Evolutionary conservation across 2,113 vertebrate genomes (phyloP).

Genomic region (Theristicus caerulescens): DNA sequence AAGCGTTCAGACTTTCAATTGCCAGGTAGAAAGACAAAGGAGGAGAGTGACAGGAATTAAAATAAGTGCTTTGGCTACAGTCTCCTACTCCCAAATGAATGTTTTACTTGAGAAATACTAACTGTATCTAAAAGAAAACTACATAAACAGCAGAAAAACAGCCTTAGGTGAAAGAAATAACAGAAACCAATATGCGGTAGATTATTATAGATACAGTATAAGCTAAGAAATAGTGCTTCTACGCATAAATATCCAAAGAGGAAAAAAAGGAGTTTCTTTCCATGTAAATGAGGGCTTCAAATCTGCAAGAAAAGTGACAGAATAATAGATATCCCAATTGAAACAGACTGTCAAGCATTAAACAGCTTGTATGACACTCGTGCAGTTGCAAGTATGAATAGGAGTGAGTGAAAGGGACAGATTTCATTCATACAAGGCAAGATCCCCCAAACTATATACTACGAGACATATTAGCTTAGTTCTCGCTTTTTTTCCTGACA

Average conservation of each 20-base stretch:
- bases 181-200: neutral
- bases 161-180: neutral
- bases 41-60: conserved; percentile 19
- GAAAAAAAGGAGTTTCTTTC: neutral
- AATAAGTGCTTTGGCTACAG: conserved; percentile 9
- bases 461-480: neutral
- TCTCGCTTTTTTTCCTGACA: neutral
- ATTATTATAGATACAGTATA: neutral
- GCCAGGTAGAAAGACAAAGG: conserved; percentile 29
- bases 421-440: conserved; percentile 25
- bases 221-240: neutral
- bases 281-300: neutral
- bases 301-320: neutral
- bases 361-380: neutral
- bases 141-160: neutral
- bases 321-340: neutral
- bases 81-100: neutral
- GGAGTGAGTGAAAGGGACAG: neutral
- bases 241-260: neutral
- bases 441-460: neutral
- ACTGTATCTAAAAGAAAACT: neutral
- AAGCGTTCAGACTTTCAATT: conserved; percentile 24
- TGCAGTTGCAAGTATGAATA: neutral
- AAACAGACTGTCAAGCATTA: neutral
- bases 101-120: neutral